A percentile compares a stretch with the other conserved stretches of the same genome.
Conservation (phyloP, 2,888 invertebrate species). For the Syrphus vitripennis region DNA sequence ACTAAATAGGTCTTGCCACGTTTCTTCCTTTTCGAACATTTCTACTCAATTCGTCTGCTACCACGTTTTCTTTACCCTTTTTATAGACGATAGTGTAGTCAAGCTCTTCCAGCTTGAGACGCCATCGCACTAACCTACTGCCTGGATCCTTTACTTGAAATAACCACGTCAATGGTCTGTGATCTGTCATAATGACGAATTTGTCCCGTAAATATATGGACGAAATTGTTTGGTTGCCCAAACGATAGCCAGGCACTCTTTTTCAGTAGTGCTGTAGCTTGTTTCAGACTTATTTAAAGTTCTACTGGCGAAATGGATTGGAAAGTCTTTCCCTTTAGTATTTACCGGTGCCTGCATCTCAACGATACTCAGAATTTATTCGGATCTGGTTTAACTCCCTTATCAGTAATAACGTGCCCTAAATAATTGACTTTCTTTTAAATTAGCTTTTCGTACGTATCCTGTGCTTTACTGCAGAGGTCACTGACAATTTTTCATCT, state of each 20-base stretch:
- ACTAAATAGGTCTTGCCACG: background rate
- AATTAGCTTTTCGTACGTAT: background rate
- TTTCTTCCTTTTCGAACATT: background rate
- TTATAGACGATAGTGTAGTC: conserved; percentile 17
- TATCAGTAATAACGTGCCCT: background rate
- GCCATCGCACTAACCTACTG: conserved; percentile 14
- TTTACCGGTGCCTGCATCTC: background rate
- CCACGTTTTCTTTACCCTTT: conserved; percentile 17
- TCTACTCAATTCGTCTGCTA: conserved; percentile 4
- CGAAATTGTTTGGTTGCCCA: background rate
- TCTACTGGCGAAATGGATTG: background rate
- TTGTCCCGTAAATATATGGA: background rate
- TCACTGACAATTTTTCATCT: background rate
- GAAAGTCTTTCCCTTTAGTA: background rate
- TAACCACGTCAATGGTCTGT: conserved; percentile 9
- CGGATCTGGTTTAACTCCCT: background rate
- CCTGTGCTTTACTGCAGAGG: background rate
- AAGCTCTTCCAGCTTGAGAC: conserved; percentile 10
- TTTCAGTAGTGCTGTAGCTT: background rate
- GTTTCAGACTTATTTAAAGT: background rate
- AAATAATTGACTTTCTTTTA: background rate
- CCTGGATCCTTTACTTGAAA: conserved; percentile 22
- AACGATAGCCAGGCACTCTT: background rate
- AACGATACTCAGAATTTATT: background rate
- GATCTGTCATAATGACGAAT: conserved; percentile 11